Evolutionary conservation across 2,113 vertebrate genomes (phyloP), one percentile per base, ranked within the genome.

Genomic region (Python bivittatus): DNA sequence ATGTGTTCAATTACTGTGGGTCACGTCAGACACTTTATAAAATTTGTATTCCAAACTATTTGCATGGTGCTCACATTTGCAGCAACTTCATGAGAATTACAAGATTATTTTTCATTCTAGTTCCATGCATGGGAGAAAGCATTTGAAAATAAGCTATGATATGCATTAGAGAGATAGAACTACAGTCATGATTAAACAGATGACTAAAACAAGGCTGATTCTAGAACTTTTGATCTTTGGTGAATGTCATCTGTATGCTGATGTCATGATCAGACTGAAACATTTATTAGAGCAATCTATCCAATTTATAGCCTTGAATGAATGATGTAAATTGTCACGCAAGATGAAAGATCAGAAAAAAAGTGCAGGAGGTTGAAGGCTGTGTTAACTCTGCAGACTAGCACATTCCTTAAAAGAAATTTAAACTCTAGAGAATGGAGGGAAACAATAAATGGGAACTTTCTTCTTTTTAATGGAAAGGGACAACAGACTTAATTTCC

Each of bases 111-210:
- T 96, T 95, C 84, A 94, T 95, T 38, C 68, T 38, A 23, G 91
- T 95, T 20, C 57, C 57, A 12, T 92, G 29, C 38, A 52, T 1
- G 33, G 1, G 27, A 92, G 42, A 91, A 13, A 92, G 23, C 9
- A 93, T 94, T 94, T 89, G 72, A 91, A 95, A 92, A n/a, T 92
- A 95, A 95, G 92, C 25, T 6, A 42, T 56, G 90, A 57, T 91
- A 88, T 0, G 53, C 12, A 60, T 33, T 64, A 94, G 84, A 11
- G 20, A 95, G 68, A 94, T 93, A 95, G 54, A 52, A 12, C 17
- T 85, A 2, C 60, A 92, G 9, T 91, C 95, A 94, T 93, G 79
- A 95, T 94, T 94, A 1, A 95, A 95, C 92, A 94, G 95, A 93
- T 92, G 89, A 93, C 64, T 91, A 61, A 44, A 90, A 52, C 86